phyloP scores from a whole-genome alignment of 1,140 invertebrate genomes.

The Pectinophora gossypiella region DNA sequence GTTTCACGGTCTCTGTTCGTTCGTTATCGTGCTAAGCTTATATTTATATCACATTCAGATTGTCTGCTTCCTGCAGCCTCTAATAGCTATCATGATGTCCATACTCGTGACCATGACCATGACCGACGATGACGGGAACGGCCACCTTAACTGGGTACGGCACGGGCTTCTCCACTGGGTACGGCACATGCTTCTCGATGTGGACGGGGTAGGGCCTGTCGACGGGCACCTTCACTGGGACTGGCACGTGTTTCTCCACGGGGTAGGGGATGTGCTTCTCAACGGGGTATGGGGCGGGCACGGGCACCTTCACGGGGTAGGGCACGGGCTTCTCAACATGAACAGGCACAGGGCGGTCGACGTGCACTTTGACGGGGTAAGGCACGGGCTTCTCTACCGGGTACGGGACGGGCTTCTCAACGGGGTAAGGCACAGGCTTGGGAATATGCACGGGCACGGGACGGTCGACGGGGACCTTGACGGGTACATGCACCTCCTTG shows the following conservation, averaged over 20 bases:
- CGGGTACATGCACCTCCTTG: slow-evolving; percentile 79
- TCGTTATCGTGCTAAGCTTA: slow-evolving; percentile 57
- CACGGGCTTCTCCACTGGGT: slow-evolving; percentile 76
- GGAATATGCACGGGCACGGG: slow-evolving; percentile 85
- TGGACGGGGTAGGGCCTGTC: slow-evolving; percentile 78
- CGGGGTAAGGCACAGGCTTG: slow-evolving; percentile 78
- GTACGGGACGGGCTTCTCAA: slow-evolving; percentile 82
- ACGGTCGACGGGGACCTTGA: slow-evolving; percentile 83
- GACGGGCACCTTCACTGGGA: slow-evolving; percentile 77
- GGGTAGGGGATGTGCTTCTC: slow-evolving; percentile 76
- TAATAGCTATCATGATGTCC: slow-evolving; percentile 70
- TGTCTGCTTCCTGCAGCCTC: slow-evolving; percentile 66
- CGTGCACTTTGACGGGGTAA: slow-evolving; percentile 78
- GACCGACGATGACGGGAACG: slow-evolving; percentile 73
- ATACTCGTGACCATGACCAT: slow-evolving; percentile 62
- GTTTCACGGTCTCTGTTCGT: slow-evolving; percentile 31
- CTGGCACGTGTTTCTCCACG: slow-evolving; percentile 78
- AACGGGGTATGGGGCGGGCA: slow-evolving; percentile 71
- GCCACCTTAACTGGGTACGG: slow-evolving; percentile 79
- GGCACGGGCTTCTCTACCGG: slow-evolving; percentile 81
- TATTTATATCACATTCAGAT: slow-evolving; percentile 70
- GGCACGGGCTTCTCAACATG: slow-evolving; percentile 76
- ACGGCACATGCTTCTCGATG: slow-evolving; percentile 77
- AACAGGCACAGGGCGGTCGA: slow-evolving; percentile 77
- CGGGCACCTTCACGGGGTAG: slow-evolving; percentile 76